These are phyloP conservation scores for Nesoenas mayeri DNA, from an alignment of 2,113 vertebrate genomes.

Conservation along the genomic window DNA sequence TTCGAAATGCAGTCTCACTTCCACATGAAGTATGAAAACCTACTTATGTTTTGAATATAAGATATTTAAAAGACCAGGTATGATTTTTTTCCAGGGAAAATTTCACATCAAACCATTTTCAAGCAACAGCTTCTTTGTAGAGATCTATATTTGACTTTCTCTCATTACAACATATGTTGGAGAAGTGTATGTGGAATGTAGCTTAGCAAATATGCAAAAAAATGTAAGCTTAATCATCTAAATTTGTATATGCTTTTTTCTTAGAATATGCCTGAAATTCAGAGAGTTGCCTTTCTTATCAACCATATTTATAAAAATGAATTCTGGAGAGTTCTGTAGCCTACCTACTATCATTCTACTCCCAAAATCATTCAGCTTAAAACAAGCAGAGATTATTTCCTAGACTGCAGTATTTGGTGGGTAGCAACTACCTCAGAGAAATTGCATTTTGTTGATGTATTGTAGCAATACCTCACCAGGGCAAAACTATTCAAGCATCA, in stretches of 20 bases:
- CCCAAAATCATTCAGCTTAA: neutral
- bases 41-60: neutral
- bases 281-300: neutral
- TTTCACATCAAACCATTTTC: neutral
- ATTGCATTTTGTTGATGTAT: constrained; percentile 1
- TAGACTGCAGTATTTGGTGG: neutral
- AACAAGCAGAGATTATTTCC: neutral
- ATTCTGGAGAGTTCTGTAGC: neutral
- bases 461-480: neutral
- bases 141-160: neutral
- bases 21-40: neutral
- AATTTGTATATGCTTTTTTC: neutral
- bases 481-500: neutral
- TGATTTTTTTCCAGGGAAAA: neutral
- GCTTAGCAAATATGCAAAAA: neutral
- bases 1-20: neutral
- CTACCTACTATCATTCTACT: neutral
- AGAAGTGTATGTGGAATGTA: neutral
- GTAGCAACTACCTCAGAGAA: neutral
- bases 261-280: neutral
- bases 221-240: neutral
- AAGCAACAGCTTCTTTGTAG: neutral
- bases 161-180: neutral
- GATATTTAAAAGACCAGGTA: neutral
- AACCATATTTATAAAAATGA: neutral